Evolutionary conservation across 2,888 invertebrate species (phyloP), one percentile per base, ranked within the genome.

Genomic region (Drosophila quinaria): DNA sequence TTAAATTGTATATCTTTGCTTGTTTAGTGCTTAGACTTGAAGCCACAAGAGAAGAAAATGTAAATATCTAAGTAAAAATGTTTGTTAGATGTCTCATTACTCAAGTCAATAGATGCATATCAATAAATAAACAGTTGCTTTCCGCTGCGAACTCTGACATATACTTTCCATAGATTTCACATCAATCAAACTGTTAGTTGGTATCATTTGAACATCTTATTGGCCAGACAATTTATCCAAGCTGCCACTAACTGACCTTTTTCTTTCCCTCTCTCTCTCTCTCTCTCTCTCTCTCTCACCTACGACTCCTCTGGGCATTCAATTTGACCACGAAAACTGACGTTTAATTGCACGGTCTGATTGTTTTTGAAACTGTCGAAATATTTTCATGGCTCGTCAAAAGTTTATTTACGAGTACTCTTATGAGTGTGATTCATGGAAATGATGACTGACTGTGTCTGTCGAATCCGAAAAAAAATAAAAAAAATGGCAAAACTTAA

Each of bases 371-470:
- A 33, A 11, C 58, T 19, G 33, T 29, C 41, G 29, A 69, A 70
- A 78, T 52, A 65, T 68, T 65, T 62, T 66, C 41, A 25, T 70
- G 47, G 52, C 51, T 70, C 70, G 73, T 70, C 73, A 71, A 74
- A 71, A 67, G 49, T 70, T 61, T 62, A 52, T 49, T 54, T 62
- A 49, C 37, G 31, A 42, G 19, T 19, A 31, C 31, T 11, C 39
- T 13, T 10, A 52, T 49, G 54, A 68, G 78, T 65, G 46, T 88
- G 80, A 88, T 73, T 73, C 75, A 80, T 74, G 74, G 61, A 66
- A 63, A 37, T 42, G 31, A 54, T 78, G 71, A 55, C 49, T 55
- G 70, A 52, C 58, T 44, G 52, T 50, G 31, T 44, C 62, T 46
- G 63, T 46, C 56, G 46, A 56, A 56, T 29, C 62, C 22, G 58